These are phyloP conservation scores for Drosophila sulfurigaster DNA, from an alignment of 1,140 invertebrate species.

Conservation along the genomic window DNA sequence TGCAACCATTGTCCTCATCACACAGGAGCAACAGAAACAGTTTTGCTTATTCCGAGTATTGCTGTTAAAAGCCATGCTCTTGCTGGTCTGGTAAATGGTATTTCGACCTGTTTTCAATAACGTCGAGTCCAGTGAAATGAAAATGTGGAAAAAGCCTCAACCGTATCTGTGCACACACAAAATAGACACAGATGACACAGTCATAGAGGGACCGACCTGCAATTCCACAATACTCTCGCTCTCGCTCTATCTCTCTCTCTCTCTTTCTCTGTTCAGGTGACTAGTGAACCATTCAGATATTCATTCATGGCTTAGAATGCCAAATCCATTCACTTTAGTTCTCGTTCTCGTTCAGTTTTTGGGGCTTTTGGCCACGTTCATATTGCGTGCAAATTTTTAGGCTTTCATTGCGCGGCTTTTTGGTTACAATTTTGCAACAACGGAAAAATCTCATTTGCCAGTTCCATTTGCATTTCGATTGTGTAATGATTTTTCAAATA, in stretches of 20 bases:
- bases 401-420: slow-evolving; percentile 50
- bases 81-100: slow-evolving; percentile 33
- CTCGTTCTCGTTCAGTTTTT: not conserved
- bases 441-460: slow-evolving; percentile 21
- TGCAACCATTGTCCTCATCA: slow-evolving; percentile 5
- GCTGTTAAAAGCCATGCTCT: slow-evolving; percentile 26
- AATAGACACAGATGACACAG: slow-evolving; percentile 14
- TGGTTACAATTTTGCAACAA: slow-evolving; percentile 41
- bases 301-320: slow-evolving; percentile 32
- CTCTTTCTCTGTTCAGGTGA: slow-evolving; percentile 14
- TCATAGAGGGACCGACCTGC: not conserved
- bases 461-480: not conserved
- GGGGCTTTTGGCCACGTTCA: slow-evolving; percentile 10
- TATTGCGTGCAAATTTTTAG: slow-evolving; percentile 31
- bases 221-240: not conserved
- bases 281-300: slow-evolving; percentile 33
- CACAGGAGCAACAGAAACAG: slow-evolving; percentile 5
- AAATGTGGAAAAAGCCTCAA: slow-evolving; percentile 30
- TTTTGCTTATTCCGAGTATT: slow-evolving; percentile 23
- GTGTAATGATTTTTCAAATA: not conserved
- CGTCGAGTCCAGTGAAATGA: slow-evolving; percentile 49
- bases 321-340: slow-evolving; percentile 16
- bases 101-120: slow-evolving; percentile 57
- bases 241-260: too few relatives aligned
- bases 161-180: slow-evolving; percentile 50